Evolutionary conservation across 2,888 invertebrate species (phyloP).

Genomic region (Halictus quadricinctus): DNA sequence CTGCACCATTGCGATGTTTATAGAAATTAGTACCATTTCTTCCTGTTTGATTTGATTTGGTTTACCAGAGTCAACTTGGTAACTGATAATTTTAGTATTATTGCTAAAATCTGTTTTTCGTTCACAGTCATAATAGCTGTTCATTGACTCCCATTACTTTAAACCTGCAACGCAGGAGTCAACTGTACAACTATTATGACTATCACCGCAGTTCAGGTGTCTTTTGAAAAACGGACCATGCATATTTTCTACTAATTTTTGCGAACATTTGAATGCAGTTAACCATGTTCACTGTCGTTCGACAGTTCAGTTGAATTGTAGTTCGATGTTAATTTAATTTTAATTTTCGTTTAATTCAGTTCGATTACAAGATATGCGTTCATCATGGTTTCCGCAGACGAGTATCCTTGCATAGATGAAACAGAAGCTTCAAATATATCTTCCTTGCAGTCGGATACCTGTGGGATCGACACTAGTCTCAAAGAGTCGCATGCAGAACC

Average conservation of each 20-base stretch:
- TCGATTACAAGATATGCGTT: constrained; percentile 50
- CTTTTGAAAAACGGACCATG: background rate
- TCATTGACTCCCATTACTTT: background rate
- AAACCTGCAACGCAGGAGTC: no score
- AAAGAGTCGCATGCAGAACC: constrained; percentile 25
- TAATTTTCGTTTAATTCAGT: constrained; percentile 36
- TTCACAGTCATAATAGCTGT: background rate
- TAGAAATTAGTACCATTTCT: background rate
- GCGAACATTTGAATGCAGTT: constrained; percentile 27
- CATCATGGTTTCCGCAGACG: constrained; percentile 68
- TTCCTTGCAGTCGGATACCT: constrained; percentile 69
- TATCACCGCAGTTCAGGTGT: no score
- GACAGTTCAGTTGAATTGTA: constrained; percentile 62
- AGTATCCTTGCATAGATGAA: constrained; percentile 67
- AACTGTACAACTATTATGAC: no score
- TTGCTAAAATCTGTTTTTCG: background rate
- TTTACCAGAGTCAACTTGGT: no score
- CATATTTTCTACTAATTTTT: background rate
- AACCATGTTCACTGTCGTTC: constrained; percentile 43
- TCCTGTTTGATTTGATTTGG: no score
- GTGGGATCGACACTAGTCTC: constrained; percentile 31
- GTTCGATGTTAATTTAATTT: constrained; percentile 55
- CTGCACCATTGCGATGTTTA: background rate
- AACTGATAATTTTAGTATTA: background rate
- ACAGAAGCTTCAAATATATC: constrained; percentile 72